A percentile compares a stretch with the other conserved stretches of the same genome.
phyloP scores from a whole-genome alignment of 1,140 invertebrate genomes.

The Paramacrobiotus metropolitanus region DNA sequence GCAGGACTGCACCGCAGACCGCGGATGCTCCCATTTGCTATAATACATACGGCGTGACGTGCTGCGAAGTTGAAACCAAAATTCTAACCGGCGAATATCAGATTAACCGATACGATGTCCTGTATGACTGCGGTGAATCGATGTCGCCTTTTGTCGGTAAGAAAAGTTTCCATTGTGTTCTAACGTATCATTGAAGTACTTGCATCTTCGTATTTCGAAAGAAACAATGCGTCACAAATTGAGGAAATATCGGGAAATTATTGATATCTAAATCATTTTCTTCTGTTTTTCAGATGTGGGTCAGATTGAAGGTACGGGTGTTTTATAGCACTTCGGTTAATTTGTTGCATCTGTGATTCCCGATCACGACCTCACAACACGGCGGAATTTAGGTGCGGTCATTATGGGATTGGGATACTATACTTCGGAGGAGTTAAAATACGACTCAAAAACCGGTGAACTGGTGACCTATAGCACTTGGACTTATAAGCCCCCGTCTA shows the following conservation, averaged over 20 bases:
- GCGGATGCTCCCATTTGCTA: constrained; percentile 48
- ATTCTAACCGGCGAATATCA: constrained; percentile 53
- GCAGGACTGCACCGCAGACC: neutral
- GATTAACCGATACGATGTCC: constrained; percentile 24
- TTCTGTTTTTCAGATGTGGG: constrained; percentile 42
- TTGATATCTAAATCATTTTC: neutral
- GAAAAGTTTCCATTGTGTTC: neutral
- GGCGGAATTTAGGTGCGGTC: neutral
- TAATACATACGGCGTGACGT: constrained; percentile 50
- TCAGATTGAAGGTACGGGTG: constrained; percentile 77
- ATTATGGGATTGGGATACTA: neutral
- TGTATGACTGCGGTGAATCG: constrained; percentile 17
- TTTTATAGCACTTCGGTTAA: constrained; percentile 34
- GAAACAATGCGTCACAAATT: neutral
- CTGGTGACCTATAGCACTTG: constrained; percentile 42
- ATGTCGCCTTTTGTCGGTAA: neutral
- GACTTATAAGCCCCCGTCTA: neutral
- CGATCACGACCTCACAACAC: no score
- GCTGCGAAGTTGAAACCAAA: constrained; percentile 48
- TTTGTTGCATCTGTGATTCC: neutral
- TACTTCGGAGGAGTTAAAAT: neutral
- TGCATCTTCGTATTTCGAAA: neutral
- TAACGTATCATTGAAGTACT: neutral
- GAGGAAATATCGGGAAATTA: neutral
- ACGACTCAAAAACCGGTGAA: constrained; percentile 48